These are phyloP conservation scores for Cantharis flavilabris DNA, from an alignment of 2,888 invertebrate genomes.

Conservation along the genomic window DNA sequence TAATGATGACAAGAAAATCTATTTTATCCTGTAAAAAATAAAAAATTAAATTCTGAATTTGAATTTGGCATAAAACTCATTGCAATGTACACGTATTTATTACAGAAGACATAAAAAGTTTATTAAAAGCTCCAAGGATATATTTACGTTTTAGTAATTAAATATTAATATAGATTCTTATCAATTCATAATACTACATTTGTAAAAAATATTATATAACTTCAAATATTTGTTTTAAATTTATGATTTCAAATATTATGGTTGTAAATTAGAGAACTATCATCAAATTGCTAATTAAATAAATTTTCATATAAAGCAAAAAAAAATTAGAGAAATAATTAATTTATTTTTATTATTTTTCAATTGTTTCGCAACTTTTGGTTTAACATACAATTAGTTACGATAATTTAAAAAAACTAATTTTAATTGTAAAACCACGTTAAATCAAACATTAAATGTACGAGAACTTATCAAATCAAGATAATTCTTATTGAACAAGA, in stretches of 20 bases:
- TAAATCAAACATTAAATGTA: background rate
- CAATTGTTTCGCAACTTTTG: background rate
- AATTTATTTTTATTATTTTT: background rate
- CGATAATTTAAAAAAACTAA: background rate
- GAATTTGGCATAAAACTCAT: background rate
- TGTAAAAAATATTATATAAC: background rate
- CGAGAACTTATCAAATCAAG: background rate
- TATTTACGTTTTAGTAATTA: background rate
- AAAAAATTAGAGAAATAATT: background rate
- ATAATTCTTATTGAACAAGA: background rate
- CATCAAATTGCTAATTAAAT: background rate
- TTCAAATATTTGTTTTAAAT: background rate
- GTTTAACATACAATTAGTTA: background rate
- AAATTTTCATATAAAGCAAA: background rate
- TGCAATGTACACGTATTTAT: background rate
- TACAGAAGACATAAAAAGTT: background rate
- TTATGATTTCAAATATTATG: background rate
- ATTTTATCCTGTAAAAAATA: background rate
- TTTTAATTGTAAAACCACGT: background rate
- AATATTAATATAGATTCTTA: background rate
- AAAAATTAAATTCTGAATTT: background rate
- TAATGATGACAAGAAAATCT: background rate
- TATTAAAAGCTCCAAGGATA: background rate
- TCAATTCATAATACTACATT: background rate
- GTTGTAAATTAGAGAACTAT: background rate